These are phyloP conservation scores for Aurelia sp. DNA, from an alignment of 30 jellyfish, hydroid and myxozoan genomes.

Conservation along the genomic window DNA sequence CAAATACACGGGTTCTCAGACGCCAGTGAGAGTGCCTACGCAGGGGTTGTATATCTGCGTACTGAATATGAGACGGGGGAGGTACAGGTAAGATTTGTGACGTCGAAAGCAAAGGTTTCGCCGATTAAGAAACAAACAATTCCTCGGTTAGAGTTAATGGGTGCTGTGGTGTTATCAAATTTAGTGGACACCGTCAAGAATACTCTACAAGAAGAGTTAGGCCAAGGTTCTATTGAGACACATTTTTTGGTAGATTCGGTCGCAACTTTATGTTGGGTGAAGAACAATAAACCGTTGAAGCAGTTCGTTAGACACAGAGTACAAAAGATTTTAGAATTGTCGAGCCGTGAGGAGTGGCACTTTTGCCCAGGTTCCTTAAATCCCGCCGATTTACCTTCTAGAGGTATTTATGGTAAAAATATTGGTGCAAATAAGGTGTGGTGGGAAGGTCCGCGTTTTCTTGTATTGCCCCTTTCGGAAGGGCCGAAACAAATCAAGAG, in stretches of 20 bases:
- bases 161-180: slow-evolving; percentile 37
- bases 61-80: slow-evolving; percentile 51
- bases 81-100: slow-evolving; percentile 35
- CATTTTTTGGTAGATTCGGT: slow-evolving; percentile 45
- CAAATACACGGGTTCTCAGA: slow-evolving; percentile 78
- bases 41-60: slow-evolving; percentile 72
- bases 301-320: slow-evolving; percentile 35
- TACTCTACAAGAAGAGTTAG: not conserved
- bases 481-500: not conserved
- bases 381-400: slow-evolving; percentile 25
- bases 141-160: slow-evolving; percentile 76
- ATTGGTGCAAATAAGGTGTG: slow-evolving; percentile 12
- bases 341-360: slow-evolving; percentile 19
- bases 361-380: slow-evolving; percentile 17
- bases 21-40: slow-evolving; percentile 63
- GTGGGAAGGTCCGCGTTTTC: slow-evolving; percentile 28
- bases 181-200: not conserved
- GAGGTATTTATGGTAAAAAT: slow-evolving; percentile 14
- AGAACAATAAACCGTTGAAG: slow-evolving; percentile 26
- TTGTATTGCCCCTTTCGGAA: too few species aligned
- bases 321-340: slow-evolving; percentile 1
- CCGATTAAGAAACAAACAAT: slow-evolving; percentile 66
- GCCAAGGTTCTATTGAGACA: not conserved
- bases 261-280: slow-evolving; percentile 50
- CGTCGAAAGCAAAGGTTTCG: slow-evolving; percentile 80